Percentiles rank a stretch among this genome's conserved stretches.
Conservation (phyloP, 2,113 vertebrate genomes). For the Benitochromis conjunctus region DNA sequence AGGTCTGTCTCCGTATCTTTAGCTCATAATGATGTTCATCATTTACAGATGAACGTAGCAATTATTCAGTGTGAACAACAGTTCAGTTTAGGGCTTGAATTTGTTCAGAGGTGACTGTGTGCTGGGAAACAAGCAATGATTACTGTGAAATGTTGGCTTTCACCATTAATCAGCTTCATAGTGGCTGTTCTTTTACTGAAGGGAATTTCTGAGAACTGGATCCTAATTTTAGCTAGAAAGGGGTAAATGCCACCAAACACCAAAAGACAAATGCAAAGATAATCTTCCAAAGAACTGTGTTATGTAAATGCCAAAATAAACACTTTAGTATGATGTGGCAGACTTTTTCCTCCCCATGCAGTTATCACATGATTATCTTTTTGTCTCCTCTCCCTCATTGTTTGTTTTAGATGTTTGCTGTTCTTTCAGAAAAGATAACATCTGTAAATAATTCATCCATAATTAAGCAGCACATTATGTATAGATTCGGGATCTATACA, state of each 20-base stretch:
- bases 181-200: conserved; percentile 17
- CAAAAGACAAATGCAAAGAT: background rate
- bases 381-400: background rate
- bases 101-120: conserved; percentile 18
- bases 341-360: background rate
- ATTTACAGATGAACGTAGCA: conserved; percentile 9
- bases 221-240: background rate
- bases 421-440: background rate
- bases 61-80: conserved; percentile 22
- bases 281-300: background rate
- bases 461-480: background rate
- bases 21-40: background rate
- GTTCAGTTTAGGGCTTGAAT: background rate
- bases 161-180: background rate
- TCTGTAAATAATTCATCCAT: background rate
- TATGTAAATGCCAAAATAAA: background rate
- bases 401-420: background rate
- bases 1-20: conserved; percentile 6
- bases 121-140: background rate
- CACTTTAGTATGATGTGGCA: background rate
- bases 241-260: background rate
- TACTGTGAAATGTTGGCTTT: conserved; percentile 23
- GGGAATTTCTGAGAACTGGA: conserved; percentile 14
- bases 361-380: background rate
- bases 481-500: background rate